Base-by-base conservation (phyloP, 2,113 vertebrate species). In the Shinisaurus crocodilurus region DNA sequence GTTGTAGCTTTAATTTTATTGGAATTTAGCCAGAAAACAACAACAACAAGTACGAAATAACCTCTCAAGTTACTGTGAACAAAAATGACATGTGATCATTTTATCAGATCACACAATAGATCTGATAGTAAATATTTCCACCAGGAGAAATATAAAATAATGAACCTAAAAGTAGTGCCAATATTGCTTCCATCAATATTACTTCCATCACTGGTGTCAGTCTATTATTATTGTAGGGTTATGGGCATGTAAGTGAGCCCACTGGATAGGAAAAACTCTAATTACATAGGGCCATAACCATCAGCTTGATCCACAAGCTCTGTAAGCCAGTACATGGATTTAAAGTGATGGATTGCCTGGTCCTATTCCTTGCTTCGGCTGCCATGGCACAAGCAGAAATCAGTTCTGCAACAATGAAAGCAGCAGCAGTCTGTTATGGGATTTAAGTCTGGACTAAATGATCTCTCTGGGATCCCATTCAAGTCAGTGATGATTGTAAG, bases 1-100 rank as follows among this genome's bases (percentile, higher is more conserved):
- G 45, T 1, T 87, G 54, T 79, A 67, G 43, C 45, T 81, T 88
- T 81, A 88, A 81, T 88, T 81, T 81, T 88, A 81, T 70, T 88
- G 45, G 45, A 67, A 70, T 81, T 88, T 69, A 69, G n/a, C 63
- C 32, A 50, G 43, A 20, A 10, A 29, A 65, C 27, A 37, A 69
- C 45, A n/a, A n/a, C n/a, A n/a, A n/a, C n/a, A 86, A 74, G 48
- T 74, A 29, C 25, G 45, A 87, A 88, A 70, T 88, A 54, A 88
- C 43, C 76, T 50, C 45, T 69, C 45, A 81, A 81, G 45, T 81
- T 54, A 69, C 63, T 37, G 34, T 5, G 34, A 70, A 32, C 13
- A 37, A 69, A 70, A 88, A 81, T 67, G 32, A 76, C 40, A 60
- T 48, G 65, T n/a, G 45, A 79, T 45, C 7, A 43, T 85, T 76